Percentiles rank a stretch among this genome's conserved stretches.
phyloP scores from a whole-genome alignment of 2,888 invertebrate species.

The Dolichopus griseipennis region DNA sequence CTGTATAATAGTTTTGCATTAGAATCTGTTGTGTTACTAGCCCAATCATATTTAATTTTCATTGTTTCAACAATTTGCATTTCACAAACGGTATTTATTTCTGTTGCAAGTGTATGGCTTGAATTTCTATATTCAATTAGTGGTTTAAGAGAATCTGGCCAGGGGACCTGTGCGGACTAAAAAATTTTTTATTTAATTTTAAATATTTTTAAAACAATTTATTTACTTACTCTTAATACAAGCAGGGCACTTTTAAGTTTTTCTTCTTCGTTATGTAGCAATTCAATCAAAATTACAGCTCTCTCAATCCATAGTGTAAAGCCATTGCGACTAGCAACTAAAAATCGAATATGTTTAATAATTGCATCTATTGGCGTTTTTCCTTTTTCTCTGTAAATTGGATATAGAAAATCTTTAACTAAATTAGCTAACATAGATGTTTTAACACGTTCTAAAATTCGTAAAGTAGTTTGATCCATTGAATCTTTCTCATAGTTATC shows the following conservation, averaged over 20 bases:
- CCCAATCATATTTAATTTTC: constrained; percentile 42
- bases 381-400: constrained; percentile 40
- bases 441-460: constrained; percentile 39
- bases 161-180: constrained; percentile 39
- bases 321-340: constrained; percentile 34
- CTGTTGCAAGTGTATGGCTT: constrained; percentile 37
- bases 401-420: constrained; percentile 39
- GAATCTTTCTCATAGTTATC: constrained; percentile 39
- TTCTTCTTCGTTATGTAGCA: constrained; percentile 40
- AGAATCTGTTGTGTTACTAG: constrained; percentile 32
- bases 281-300: constrained; percentile 34
- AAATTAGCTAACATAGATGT: constrained; percentile 36
- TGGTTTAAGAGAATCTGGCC: constrained; percentile 36
- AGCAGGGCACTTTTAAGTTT: constrained; percentile 37
- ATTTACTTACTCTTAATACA: constrained; percentile 31
- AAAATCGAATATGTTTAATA: constrained; percentile 34
- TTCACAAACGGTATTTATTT: constrained; percentile 39
- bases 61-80: constrained; percentile 41
- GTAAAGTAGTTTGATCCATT: constrained; percentile 37
- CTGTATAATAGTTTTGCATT: constrained; percentile 37
- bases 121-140: constrained; percentile 37
- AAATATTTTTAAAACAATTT: not conserved
- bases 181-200: not conserved
- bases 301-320: constrained; percentile 39
- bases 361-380: constrained; percentile 33